Evolutionary conservation across 2,888 invertebrate species (phyloP), one percentile per base, ranked within the genome.

Genomic region (Pteria penguin): DNA sequence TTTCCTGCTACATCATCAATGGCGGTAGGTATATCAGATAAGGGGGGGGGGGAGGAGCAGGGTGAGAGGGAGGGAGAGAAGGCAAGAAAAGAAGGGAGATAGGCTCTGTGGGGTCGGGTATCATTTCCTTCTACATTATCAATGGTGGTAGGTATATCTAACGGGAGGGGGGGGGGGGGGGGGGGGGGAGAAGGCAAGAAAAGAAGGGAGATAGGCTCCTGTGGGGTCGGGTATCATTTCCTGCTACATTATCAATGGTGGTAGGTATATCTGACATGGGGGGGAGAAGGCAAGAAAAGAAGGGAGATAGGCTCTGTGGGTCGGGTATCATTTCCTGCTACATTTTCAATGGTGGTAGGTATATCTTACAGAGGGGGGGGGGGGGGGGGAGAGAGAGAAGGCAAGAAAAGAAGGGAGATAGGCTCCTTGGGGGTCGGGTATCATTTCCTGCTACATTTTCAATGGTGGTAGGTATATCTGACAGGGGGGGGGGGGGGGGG

Each of bases 191-290:
- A n/a, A n/a, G n/a, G n/a, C n/a, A n/a, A n/a, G n/a, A n/a, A n/a
- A n/a, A n/a, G n/a, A n/a, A n/a, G n/a, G n/a, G n/a, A n/a, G n/a
- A 22, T 60, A 94, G 58, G 93, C 90, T 0, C 94, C 94, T 1
- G 91, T 93, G 0, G 92, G 94, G 82, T 94, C 95, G 0, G 94
- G 95, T 0, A 84, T 94, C 61, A 90, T 95, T 0, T 94, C 95
- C 1, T 95, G 95, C 79, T 95, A 95, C 90, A 94, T 95, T 79
- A 91, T 93, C 82, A 95, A 95, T 82, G 95, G 94, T 18, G 95
- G 87, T 87, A 80, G n/a, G 76, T 45, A 14, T 45, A 18, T 61
- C 5, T 66, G n/a, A n/a, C n/a, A n/a, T n/a, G n/a, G n/a, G n/a
- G n/a, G n/a, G n/a, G n/a, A n/a, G n/a, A n/a, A n/a, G n/a, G n/a